Percentiles rank a stretch among this genome's conserved stretches.
Conservation (phyloP, 2,888 invertebrate genomes). For the Dryocosmus kuriphilus region DNA sequence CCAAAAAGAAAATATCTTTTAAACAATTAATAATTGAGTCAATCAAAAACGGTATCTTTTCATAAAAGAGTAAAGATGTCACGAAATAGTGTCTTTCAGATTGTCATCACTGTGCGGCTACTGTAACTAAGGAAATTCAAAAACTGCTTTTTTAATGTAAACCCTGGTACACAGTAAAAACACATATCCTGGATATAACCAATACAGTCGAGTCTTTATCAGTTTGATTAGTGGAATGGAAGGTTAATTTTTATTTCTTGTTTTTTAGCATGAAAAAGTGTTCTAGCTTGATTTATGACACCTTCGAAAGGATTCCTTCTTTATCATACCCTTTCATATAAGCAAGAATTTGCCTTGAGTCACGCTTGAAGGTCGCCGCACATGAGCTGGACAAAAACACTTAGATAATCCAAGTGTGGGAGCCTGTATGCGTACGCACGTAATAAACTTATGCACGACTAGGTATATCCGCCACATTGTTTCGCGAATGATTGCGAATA, state of each 20-base stretch:
- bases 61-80: too few species aligned
- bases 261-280: constrained; percentile 16
- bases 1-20: too few species aligned
- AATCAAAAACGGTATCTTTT: too few species aligned
- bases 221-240: not conserved
- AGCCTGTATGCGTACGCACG: constrained; percentile 36
- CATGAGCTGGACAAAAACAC: constrained; percentile 35
- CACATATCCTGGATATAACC: not conserved
- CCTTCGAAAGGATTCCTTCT: constrained; percentile 46
- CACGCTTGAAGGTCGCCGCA: constrained; percentile 51
- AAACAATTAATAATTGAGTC: too few species aligned
- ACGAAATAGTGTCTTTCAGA: too few species aligned
- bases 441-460: constrained; percentile 45
- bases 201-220: not conserved
- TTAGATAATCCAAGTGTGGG: constrained; percentile 48
- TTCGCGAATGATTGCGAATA: constrained; percentile 45
- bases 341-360: constrained; percentile 50
- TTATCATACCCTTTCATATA: constrained; percentile 44
- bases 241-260: constrained; percentile 9
- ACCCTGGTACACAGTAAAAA: not conserved
- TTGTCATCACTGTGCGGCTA: too few species aligned
- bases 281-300: constrained; percentile 42
- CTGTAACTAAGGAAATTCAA: too few species aligned
- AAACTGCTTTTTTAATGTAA: too few species aligned
- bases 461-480: constrained; percentile 43